Percentiles rank a stretch among this genome's conserved stretches.
Conservation (phyloP, 2,888 invertebrate genomes). For the Hybos culiciformis region DNA sequence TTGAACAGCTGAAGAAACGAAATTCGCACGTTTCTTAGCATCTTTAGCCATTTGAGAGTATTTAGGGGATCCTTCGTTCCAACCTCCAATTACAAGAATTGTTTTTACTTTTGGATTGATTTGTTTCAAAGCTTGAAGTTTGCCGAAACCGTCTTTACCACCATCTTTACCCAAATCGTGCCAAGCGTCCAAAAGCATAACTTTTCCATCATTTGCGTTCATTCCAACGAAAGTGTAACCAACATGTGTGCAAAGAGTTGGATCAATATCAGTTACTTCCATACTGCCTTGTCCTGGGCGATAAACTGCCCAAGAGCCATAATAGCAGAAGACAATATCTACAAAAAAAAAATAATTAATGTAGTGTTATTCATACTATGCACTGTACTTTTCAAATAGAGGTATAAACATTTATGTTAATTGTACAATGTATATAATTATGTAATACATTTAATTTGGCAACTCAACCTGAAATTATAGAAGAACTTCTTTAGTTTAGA, state of each 20-base stretch:
- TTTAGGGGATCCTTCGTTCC: constrained; percentile 40
- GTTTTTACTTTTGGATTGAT: constrained; percentile 35
- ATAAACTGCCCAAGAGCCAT: constrained; percentile 55
- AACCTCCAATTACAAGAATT: constrained; percentile 42
- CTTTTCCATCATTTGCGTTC: constrained; percentile 32
- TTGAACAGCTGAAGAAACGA: constrained; percentile 36
- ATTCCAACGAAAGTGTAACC: constrained; percentile 56
- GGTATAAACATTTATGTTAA: too few species aligned
- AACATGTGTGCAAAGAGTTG: constrained; percentile 51
- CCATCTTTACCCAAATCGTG: constrained; percentile 33
- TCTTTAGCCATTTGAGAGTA: constrained; percentile 34
- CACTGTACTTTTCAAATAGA: too few species aligned
- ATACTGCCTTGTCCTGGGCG: constrained; percentile 46
- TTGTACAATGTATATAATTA: too few species aligned
- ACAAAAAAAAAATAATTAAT: background rate
- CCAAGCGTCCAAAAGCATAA: too few species aligned
- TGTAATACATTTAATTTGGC: too few species aligned
- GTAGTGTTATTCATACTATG: too few species aligned
- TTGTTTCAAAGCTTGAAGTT: constrained; percentile 31
- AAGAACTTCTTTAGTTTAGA: too few species aligned
- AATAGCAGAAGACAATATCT: constrained; percentile 53
- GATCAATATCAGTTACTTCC: constrained; percentile 45
- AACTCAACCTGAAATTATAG: too few species aligned
- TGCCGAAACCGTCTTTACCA: constrained; percentile 16
- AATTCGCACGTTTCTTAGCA: constrained; percentile 35